Percentiles rank a stretch among this genome's conserved stretches.
Conservation (phyloP, 2,888 invertebrate genomes). For the Drosophila infuscata region DNA sequence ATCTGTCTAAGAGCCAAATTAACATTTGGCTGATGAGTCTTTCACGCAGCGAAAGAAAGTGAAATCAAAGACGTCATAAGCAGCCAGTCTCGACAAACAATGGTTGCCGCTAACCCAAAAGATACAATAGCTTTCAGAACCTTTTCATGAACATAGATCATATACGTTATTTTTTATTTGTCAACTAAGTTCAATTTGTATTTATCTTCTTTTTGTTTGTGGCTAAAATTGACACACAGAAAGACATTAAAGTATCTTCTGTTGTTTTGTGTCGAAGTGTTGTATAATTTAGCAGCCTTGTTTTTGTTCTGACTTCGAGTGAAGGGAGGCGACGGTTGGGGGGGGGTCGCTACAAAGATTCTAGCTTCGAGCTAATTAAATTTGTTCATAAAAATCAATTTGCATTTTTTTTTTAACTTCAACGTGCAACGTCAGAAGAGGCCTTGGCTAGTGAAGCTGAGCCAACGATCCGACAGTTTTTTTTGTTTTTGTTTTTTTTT, state of each 20-base stretch:
- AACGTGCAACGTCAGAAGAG: slow-evolving; percentile 77
- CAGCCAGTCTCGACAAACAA: not conserved
- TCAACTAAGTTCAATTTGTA: not conserved
- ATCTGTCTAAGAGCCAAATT: slow-evolving; percentile 56
- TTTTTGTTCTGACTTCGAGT: slow-evolving; percentile 11
- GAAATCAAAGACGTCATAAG: slow-evolving; percentile 55
- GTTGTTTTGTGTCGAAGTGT: slow-evolving; percentile 35
- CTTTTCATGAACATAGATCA: not conserved
- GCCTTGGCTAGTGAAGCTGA: slow-evolving; percentile 67
- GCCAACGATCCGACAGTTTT: slow-evolving; percentile 52
- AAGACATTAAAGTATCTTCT: slow-evolving; percentile 15
- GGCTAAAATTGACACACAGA: slow-evolving; percentile 19
- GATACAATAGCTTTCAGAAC: slow-evolving; percentile 1
- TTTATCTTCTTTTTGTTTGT: not conserved
- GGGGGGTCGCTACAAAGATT: slow-evolving; percentile 47
- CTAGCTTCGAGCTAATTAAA: slow-evolving; percentile 82
- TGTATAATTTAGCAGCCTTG: slow-evolving; percentile 66
- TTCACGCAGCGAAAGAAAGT: slow-evolving; percentile 56
- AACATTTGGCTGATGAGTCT: slow-evolving; percentile 63
- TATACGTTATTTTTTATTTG: not conserved
- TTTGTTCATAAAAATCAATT: slow-evolving; percentile 81
- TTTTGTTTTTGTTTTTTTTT: slow-evolving; percentile 19
- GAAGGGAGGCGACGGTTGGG: not conserved
- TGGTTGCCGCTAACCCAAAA: not conserved
- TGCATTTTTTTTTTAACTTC: slow-evolving; percentile 71